phyloP scores from a whole-genome alignment of 1,140 invertebrate species.

The Cotesia glomerata region DNA sequence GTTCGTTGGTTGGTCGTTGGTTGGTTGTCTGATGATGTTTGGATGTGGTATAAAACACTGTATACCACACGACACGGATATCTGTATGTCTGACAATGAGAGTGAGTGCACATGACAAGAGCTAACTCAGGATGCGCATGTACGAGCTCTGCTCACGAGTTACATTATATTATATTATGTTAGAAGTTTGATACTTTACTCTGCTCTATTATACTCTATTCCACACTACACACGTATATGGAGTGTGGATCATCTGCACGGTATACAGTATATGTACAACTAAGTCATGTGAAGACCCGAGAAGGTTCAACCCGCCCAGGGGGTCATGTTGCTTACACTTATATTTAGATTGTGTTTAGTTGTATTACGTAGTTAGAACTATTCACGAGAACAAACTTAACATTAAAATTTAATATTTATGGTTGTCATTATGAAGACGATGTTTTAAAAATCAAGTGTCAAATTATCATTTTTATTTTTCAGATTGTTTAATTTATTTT shows the following conservation, averaged over 20 bases:
- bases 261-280: neutral
- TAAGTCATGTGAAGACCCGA: neutral
- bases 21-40: constrained; percentile 1
- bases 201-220: too few relatives aligned
- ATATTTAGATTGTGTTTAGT: constrained; percentile 8
- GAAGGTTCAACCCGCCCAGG: neutral
- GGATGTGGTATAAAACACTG: constrained; percentile 1
- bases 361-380: neutral
- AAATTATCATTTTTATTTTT: too few relatives aligned
- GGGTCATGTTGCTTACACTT: neutral
- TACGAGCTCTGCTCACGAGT: neutral
- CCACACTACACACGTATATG: neutral
- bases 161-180: neutral
- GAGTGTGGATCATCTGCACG: neutral
- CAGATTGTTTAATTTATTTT: too few relatives aligned
- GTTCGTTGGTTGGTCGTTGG: neutral
- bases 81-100: constrained; percentile 6
- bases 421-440: too few relatives aligned
- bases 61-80: constrained; percentile 4
- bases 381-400: too few relatives aligned
- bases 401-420: too few relatives aligned
- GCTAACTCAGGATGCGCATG: constrained; percentile 2
- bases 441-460: too few relatives aligned
- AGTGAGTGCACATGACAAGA: constrained; percentile 17
- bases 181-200: too few relatives aligned